These are phyloP conservation scores for Dexiosoma caninum DNA, from an alignment of 2,888 invertebrate species.

Conservation along the genomic window DNA sequence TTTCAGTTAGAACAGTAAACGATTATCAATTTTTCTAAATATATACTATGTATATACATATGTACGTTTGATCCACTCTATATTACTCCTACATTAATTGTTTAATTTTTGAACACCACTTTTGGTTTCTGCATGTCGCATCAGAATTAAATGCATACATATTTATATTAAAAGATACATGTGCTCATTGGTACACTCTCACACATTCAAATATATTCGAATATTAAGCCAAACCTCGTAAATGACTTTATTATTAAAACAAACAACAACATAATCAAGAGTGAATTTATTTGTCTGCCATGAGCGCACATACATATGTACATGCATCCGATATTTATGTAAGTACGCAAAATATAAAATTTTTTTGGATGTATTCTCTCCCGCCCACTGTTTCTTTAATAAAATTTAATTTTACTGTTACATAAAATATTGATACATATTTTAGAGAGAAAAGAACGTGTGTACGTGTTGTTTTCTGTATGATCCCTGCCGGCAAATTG, in stretches of 20 bases:
- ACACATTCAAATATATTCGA: neutral
- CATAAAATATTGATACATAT: slow-evolving; percentile 18
- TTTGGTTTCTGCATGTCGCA: no score
- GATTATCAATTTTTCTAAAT: no score
- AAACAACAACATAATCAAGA: slow-evolving; percentile 4
- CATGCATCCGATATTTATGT: no score
- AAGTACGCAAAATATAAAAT: neutral
- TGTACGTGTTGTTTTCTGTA: no score
- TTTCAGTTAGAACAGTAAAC: no score
- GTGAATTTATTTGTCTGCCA: neutral
- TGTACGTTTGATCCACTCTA: no score
- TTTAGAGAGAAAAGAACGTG: neutral
- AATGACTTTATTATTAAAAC: slow-evolving; percentile 29
- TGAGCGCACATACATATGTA: neutral
- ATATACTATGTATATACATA: no score
- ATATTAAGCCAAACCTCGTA: neutral
- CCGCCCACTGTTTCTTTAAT: neutral
- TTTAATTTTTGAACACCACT: no score
- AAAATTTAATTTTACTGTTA: neutral
- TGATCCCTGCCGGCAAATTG: no score
- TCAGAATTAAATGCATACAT: neutral
- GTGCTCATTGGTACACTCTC: neutral
- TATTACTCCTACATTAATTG: no score
- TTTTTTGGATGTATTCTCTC: neutral
- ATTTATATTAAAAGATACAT: neutral